Base-by-base conservation (phyloP, 2,113 vertebrate genomes). In the Danionella cerebrum region DNA sequence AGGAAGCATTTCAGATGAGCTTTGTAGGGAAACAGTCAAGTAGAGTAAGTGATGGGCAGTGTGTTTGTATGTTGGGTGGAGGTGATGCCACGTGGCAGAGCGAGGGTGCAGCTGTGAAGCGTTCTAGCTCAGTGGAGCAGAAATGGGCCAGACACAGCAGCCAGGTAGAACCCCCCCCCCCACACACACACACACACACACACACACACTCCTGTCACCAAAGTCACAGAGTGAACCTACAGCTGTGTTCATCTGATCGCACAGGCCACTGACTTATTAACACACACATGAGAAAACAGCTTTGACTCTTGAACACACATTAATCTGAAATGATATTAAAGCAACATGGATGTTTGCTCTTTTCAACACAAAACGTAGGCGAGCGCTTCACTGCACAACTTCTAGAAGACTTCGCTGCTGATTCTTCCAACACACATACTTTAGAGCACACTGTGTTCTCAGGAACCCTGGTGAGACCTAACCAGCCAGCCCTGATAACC, bases 31-130 rank as follows among this genome's bases (percentile, higher is more conserved):
- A 50, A 63, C n/a, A 16, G 53, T 47, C 14, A 48, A 39, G 18
- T 55, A 57, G 53, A 48, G 51, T 21, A 25, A 69, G 33, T 19
- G 50, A 64, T 69, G 51, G 42, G 18, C 38, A 60, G 45, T 29
- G 27, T 33, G 60, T 51, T 39, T 57, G 52, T 76, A 47, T 79
- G 76, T 76, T 84, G 82, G 58, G 66, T 67, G 55, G 71, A 76
- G 85, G 77, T 81, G 79, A 83, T 74, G 79, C 80, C 80, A 84
- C 80, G 85, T 86, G 85, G 80, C 51, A 55, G 62, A 18, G 48
- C 22, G 66, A 74, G 85, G 84, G 81, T 85, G 87, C 88, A 90
- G 88, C 87, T 90, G 84, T 87, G 86, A 85, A 83, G 85, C 80
- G 84, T 89, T 89, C 81, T 73, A 84, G 83, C 81, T 82, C 88